These are phyloP conservation scores for Amphimedon queenslandica DNA, from an alignment of 37 sponge, comb jelly and placozoan species.

Conservation along the genomic window DNA sequence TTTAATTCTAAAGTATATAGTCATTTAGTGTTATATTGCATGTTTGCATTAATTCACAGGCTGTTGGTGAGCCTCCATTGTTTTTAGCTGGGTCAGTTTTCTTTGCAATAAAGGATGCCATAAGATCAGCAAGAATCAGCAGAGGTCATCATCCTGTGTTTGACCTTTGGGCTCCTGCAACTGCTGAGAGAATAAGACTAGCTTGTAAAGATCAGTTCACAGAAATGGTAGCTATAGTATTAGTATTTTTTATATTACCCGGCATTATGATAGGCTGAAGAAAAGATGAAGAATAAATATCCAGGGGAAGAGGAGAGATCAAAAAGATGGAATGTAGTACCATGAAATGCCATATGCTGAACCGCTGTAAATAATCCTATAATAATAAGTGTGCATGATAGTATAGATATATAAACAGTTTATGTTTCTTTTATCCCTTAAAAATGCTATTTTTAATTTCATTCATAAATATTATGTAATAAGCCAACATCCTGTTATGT, in stretches of 20 bases:
- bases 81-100: slow-evolving; percentile 80
- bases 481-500: too few species aligned
- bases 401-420: too few species aligned
- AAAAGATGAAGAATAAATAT: neutral
- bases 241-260: neutral
- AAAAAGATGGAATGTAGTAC: neutral
- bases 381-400: too few species aligned
- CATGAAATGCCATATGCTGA: slow-evolving; percentile 7
- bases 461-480: too few species aligned
- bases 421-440: too few species aligned
- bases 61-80: slow-evolving; percentile 90
- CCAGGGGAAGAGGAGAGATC: too few species aligned
- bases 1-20: slow-evolving; percentile 70
- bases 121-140: slow-evolving; percentile 43
- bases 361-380: too few species aligned
- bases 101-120: slow-evolving; percentile 83
- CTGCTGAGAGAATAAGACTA: slow-evolving; percentile 76
- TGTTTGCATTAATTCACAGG: slow-evolving; percentile 25
- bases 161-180: slow-evolving; percentile 71
- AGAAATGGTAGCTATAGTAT: slow-evolving; percentile 24
- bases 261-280: neutral
- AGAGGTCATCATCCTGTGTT: slow-evolving; percentile 33
- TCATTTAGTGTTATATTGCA: neutral
- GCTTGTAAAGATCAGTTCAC: slow-evolving; percentile 74
- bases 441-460: too few species aligned